Evolutionary conservation across 2,888 invertebrate species (phyloP).

Genomic region (Drosophila subsilvestris): DNA sequence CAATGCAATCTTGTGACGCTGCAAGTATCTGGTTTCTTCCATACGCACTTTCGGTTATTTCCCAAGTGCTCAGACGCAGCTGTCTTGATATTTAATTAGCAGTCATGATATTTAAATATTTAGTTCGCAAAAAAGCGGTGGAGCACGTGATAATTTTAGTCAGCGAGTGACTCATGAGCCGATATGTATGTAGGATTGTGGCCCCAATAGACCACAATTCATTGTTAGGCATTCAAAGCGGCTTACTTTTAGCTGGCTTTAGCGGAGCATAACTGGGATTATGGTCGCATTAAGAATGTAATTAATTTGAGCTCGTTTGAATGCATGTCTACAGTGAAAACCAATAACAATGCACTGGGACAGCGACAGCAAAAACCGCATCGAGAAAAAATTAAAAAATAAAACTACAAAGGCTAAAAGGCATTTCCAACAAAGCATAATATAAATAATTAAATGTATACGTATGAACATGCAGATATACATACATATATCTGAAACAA

Average conservation of each 20-base stretch:
- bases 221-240: slow-evolving; percentile 22
- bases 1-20: neutral
- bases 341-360: slow-evolving; percentile 39
- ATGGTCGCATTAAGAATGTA: slow-evolving; percentile 73
- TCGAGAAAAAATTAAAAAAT: slow-evolving; percentile 32
- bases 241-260: slow-evolving; percentile 17
- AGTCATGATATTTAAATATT: slow-evolving; percentile 22
- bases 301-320: slow-evolving; percentile 70
- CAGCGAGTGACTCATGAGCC: neutral
- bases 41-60: slow-evolving; percentile 22
- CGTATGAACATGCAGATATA: neutral
- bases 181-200: neutral
- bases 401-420: slow-evolving; percentile 46
- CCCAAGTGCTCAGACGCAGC: slow-evolving; percentile 12
- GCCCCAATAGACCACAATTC: slow-evolving; percentile 12
- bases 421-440: slow-evolving; percentile 50
- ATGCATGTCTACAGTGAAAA: slow-evolving; percentile 50
- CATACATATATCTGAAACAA: slow-evolving; percentile 11
- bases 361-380: slow-evolving; percentile 29
- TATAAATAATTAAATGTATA: slow-evolving; percentile 68
- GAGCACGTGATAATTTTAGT: slow-evolving; percentile 24
- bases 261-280: slow-evolving; percentile 52
- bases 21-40: slow-evolving; percentile 14
- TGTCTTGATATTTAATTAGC: slow-evolving; percentile 28
- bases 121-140: slow-evolving; percentile 1